Evolutionary conservation across 2,888 invertebrate species (phyloP), one percentile per base, ranked within the genome.

Genomic region (Choristoneura rosaceana): DNA sequence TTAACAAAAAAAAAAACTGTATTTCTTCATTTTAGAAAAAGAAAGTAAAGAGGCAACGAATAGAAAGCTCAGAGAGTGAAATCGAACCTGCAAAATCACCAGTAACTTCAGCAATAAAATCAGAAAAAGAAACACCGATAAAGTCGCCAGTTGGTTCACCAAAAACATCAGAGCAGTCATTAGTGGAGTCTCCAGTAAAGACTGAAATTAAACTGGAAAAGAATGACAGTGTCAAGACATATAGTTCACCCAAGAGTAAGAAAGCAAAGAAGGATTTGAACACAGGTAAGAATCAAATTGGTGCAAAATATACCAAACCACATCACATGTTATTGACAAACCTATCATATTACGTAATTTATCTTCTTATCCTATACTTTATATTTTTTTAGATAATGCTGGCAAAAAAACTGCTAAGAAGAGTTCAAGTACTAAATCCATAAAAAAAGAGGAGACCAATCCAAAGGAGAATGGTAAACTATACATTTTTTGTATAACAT

Each of bases 51-150:
- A 86, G 92, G 0, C 90, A 87, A 74, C 80, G 92, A 25, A 91
- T 92, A 77, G 89, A 90, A 50, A 94, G 93, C 65, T 91, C 92
- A 0, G 87, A 82, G 10, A 92, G 92, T 81, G 93, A 93, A 70
- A 58, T 85, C 0, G 88, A 87, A 12, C 64, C 75, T 14, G 62
- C 69, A 70, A 62, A 76, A 76, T 71, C 70, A 55, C 55, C 63
- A 45, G 60, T 69, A 70, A 62, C 75, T 75, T 64, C 70, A 52
- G 15, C 47, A 47, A n/a, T 47, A 0, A 47, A 47, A 14, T 47
- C n/a, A 47, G 47, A 47, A 47, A 25, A 52, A n/a, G 47, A 47
- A 47, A 17, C 15, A 17, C 17, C 4, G 3, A 4, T 34, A 34
- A 34, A 34, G n/a, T 55, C 55, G 9, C 62, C 74, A 15, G 63